phyloP scores from a whole-genome alignment of 2,888 invertebrate genomes.

The Pemphredon lugubris region DNA sequence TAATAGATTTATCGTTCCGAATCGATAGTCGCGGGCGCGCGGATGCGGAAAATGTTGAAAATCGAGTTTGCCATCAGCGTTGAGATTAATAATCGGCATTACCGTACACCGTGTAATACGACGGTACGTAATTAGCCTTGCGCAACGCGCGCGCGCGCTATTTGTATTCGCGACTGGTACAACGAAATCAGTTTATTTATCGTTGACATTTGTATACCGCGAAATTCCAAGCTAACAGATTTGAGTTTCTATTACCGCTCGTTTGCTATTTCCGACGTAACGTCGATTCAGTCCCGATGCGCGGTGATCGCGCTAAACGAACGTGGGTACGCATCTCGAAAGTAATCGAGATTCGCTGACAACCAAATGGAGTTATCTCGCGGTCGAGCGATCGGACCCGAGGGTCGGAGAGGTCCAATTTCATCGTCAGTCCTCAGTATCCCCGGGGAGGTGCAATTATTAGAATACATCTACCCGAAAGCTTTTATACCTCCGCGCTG shows the following conservation, averaged over 20 bases:
- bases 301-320: constrained; percentile 21
- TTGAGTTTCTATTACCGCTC: no score
- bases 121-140: constrained; percentile 23
- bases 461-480: constrained; percentile 32
- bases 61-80: background rate
- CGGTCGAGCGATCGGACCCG: constrained; percentile 1
- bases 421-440: constrained; percentile 32
- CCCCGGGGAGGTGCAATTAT: constrained; percentile 35
- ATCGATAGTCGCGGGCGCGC: no score
- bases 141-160: background rate
- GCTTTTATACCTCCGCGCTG: constrained; percentile 20
- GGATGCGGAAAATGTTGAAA: background rate
- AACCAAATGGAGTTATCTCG: constrained; percentile 2
- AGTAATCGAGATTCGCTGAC: background rate
- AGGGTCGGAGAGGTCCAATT: constrained; percentile 25
- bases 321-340: background rate
- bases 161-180: constrained; percentile 13
- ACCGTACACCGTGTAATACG: constrained; percentile 10
- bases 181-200: constrained; percentile 34
- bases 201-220: constrained; percentile 31
- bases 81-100: constrained; percentile 5
- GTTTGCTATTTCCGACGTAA: constrained; percentile 16
- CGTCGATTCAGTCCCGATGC: constrained; percentile 2
- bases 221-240: constrained; percentile 25
- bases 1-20: no score